phyloP scores from a whole-genome alignment of 2,888 invertebrate genomes.

The Drosophila barbarae region DNA sequence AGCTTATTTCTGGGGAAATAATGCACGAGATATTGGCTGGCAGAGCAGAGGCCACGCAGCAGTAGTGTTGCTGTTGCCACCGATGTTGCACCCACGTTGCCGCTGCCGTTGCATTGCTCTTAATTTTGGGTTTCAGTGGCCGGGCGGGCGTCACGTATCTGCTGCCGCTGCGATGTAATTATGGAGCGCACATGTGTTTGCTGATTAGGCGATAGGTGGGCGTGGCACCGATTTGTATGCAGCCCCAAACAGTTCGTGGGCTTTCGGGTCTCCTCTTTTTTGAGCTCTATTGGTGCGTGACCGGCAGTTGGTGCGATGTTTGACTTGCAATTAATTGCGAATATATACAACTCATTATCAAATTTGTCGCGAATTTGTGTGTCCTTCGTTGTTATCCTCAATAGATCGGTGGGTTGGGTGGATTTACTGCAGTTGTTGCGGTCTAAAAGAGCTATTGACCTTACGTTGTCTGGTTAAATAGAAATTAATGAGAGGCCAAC shows the following conservation, averaged over 20 bases:
- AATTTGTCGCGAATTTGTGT: constrained; percentile 71
- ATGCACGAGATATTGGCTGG: constrained; percentile 41
- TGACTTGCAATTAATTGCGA: constrained; percentile 71
- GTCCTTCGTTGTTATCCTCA: constrained; percentile 27
- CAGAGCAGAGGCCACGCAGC: not conserved
- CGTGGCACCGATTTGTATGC: constrained; percentile 60
- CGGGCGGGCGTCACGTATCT: constrained; percentile 64
- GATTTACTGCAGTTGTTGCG: constrained; percentile 21
- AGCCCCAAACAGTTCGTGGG: constrained; percentile 22
- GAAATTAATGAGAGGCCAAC: constrained; percentile 9
- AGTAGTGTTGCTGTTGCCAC: constrained; percentile 15
- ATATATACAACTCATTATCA: constrained; percentile 61
- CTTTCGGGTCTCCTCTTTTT: constrained; percentile 10
- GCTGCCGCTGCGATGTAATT: constrained; percentile 61
- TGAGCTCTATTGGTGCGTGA: constrained; percentile 54
- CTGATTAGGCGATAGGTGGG: constrained; percentile 67
- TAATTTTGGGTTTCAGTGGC: constrained; percentile 70
- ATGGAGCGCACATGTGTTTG: constrained; percentile 72
- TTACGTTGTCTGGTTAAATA: constrained; percentile 10
- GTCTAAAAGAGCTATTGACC: constrained; percentile 12
- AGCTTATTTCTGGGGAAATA: constrained; percentile 53
- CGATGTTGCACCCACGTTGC: constrained; percentile 23
- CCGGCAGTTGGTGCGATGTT: constrained; percentile 70
- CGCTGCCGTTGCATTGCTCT: constrained; percentile 55
- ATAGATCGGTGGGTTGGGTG: not conserved